Conservation (phyloP, 2,797 vertebrate genomes). For the Coreius guichenoti region DNA sequence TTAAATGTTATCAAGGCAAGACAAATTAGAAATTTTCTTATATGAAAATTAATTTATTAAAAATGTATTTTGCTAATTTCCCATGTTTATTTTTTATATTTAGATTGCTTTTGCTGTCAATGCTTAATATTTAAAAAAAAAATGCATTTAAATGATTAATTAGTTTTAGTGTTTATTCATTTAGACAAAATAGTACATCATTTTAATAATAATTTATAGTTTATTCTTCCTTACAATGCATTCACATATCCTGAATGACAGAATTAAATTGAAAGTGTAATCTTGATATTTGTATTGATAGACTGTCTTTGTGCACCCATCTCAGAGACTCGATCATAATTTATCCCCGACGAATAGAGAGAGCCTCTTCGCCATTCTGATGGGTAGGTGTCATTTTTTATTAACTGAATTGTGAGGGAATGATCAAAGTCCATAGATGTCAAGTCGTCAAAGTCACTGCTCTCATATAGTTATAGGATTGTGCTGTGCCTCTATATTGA, state of each 20-base stretch:
- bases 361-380: constrained; percentile 21
- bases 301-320: constrained; percentile 36
- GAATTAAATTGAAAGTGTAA: background rate
- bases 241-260: background rate
- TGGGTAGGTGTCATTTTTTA: constrained; percentile 47
- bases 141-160: background rate
- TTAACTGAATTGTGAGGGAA: constrained; percentile 41
- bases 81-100: background rate
- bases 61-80: background rate
- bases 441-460: constrained; percentile 49
- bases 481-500: constrained; percentile 12
- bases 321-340: constrained; percentile 32
- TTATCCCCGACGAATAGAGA: constrained; percentile 25
- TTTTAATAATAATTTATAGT: background rate
- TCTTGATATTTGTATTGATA: constrained; percentile 43
- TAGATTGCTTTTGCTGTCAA: background rate
- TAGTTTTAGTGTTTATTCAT: background rate
- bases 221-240: background rate
- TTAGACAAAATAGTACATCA: background rate
- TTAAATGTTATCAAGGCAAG: background rate
- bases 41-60: too few relatives aligned
- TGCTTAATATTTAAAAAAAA: background rate
- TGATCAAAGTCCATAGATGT: constrained; percentile 52
- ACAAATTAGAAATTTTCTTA: background rate
- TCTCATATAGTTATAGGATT: constrained; percentile 37